These are phyloP conservation scores for Kryptopterus vitreolus DNA, from an alignment of 2,797 vertebrate species.

Conservation along the genomic window DNA sequence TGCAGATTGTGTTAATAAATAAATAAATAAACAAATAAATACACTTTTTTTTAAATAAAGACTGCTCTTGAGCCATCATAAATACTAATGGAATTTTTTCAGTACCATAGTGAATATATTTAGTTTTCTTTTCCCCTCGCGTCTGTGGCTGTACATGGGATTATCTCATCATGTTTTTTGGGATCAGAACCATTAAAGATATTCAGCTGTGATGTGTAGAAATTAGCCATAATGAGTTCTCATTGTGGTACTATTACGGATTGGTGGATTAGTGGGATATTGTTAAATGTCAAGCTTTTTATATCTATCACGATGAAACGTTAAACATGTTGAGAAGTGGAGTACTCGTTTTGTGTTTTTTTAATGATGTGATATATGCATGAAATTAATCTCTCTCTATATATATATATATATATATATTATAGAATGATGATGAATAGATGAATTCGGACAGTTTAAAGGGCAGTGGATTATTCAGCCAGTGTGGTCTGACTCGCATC, in stretches of 20 bases:
- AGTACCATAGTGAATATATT: not conserved
- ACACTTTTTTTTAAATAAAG: not conserved
- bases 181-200: not conserved
- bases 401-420: not conserved
- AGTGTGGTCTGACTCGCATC: not conserved
- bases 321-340: not conserved
- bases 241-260: not conserved
- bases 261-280: not conserved
- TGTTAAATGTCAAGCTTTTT: constrained; percentile 12
- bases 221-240: not conserved
- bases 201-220: not conserved
- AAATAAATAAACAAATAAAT: not conserved
- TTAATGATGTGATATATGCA: not conserved
- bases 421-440: not conserved
- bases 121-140: not conserved
- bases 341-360: not conserved
- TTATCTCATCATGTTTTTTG: not conserved
- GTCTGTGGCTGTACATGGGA: too few species aligned
- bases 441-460: not conserved
- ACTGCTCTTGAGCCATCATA: not conserved
- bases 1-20: not conserved
- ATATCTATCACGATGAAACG: not conserved
- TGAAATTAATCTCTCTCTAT: not conserved
- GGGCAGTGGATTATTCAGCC: not conserved
- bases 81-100: not conserved